Evolutionary conservation across 1,140 invertebrate species (phyloP).

Genomic region (Eulimnadia texana): DNA sequence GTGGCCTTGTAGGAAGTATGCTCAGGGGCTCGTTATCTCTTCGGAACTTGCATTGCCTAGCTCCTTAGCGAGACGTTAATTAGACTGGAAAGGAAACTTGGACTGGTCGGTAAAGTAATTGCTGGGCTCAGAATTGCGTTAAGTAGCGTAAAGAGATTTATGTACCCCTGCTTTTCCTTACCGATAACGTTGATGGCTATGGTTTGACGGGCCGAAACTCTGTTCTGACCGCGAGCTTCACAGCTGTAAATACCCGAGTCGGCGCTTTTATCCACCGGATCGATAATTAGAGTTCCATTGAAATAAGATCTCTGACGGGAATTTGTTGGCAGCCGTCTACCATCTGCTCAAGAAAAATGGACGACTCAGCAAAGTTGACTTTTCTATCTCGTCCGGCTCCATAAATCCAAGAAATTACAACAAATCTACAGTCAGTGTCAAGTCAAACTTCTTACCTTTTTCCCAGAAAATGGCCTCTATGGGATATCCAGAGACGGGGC

Average conservation of each 20-base stretch:
- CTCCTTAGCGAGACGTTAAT: too few species aligned
- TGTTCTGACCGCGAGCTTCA: conserved; percentile 67
- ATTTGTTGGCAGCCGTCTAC: conserved; percentile 60
- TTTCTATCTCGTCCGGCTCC: not conserved
- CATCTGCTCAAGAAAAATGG: conserved; percentile 30
- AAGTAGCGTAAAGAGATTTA: too few species aligned
- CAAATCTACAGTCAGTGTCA: not conserved
- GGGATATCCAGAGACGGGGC: conserved; percentile 84
- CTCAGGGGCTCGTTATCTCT: too few species aligned
- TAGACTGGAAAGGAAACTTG: too few species aligned
- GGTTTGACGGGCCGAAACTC: conserved; percentile 30
- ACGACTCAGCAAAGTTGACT: not conserved
- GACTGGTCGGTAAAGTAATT: too few species aligned
- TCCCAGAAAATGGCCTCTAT: conserved; percentile 78
- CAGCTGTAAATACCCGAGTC: conserved; percentile 77
- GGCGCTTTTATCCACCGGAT: conserved; percentile 53
- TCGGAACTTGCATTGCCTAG: too few species aligned
- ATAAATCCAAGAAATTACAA: not conserved
- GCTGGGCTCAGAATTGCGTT: too few species aligned
- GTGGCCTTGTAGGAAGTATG: too few species aligned
- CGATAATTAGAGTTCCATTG: conserved; percentile 58
- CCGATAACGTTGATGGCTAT: conserved; percentile 30
- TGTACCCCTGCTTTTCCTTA: too few species aligned
- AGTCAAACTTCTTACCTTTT: conserved; percentile 46
- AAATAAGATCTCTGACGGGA: conserved; percentile 62